Evolutionary conservation across 2,888 invertebrate genomes (phyloP).

Genomic region (Latrodectus hesperus): DNA sequence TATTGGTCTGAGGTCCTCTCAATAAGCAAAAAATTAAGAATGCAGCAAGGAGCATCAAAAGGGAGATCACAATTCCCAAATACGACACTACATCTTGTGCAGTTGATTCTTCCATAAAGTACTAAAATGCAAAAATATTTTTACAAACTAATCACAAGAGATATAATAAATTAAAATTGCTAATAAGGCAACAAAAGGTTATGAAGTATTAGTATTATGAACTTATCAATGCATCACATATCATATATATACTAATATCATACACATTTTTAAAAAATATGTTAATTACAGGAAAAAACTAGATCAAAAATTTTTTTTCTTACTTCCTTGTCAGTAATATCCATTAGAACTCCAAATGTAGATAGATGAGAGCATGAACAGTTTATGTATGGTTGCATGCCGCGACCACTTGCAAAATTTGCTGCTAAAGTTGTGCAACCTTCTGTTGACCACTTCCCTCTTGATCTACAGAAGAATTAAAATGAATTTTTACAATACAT

Average conservation of each 20-base stretch:
- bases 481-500: not conserved
- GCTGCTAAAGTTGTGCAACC: constrained; percentile 70
- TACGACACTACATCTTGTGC: constrained; percentile 91
- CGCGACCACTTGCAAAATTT: constrained; percentile 39
- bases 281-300: not conserved
- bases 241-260: not conserved
- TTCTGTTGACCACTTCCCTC: constrained; percentile 71
- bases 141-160: not conserved
- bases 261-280: not conserved
- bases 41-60: constrained; percentile 86
- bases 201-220: not conserved
- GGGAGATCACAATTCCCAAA: constrained; percentile 88
- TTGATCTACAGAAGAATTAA: constrained; percentile 62
- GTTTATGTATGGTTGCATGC: constrained; percentile 79
- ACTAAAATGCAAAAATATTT: constrained; percentile 64
- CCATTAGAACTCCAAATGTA: constrained; percentile 92
- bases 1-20: constrained; percentile 83
- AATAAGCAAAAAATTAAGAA: constrained; percentile 87
- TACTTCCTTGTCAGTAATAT: constrained; percentile 91
- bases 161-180: not conserved
- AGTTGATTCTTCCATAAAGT: constrained; percentile 86
- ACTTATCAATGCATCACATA: not conserved
- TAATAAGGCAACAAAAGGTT: not conserved
- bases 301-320: not conserved
- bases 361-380: constrained; percentile 95